phyloP scores from a whole-genome alignment of 2,113 vertebrate species.

The Pycnonotus jocosus region DNA sequence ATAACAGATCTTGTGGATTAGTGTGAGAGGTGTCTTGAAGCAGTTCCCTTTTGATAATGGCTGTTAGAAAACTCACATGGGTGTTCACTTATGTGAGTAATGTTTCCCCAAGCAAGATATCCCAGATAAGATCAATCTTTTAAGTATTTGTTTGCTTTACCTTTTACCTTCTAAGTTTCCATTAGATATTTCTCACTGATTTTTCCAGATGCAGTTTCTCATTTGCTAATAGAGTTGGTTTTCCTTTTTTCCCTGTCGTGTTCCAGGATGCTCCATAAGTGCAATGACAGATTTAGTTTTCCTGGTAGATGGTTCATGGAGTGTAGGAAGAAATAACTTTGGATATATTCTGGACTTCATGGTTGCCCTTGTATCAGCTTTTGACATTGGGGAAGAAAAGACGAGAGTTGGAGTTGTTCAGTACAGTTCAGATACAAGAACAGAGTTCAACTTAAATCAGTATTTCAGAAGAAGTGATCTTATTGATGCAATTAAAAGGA shows the following conservation, averaged over 20 bases:
- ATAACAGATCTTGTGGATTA: background rate
- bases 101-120: background rate
- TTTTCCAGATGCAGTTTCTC: background rate
- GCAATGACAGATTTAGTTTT: conserved; percentile 87
- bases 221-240: background rate
- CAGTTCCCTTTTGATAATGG: background rate
- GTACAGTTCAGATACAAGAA: conserved; percentile 82
- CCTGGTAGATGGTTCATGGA: conserved; percentile 91
- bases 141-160: background rate
- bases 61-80: background rate
- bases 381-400: conserved; percentile 87
- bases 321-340: conserved; percentile 87
- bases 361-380: conserved; percentile 82
- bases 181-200: background rate
- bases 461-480: conserved; percentile 79
- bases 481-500: conserved; percentile 81
- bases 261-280: conserved; percentile 84
- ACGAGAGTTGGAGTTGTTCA: conserved; percentile 91
- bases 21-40: background rate
- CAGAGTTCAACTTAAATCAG: conserved; percentile 86
- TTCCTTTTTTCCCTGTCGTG: background rate
- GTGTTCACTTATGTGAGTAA: background rate
- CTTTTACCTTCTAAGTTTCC: background rate
- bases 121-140: background rate
- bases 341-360: conserved; percentile 84